A percentile compares a stretch with the other conserved stretches of the same genome.
Conservation (phyloP, 2,113 vertebrate genomes). For the Apistogramma diplotaenia region DNA sequence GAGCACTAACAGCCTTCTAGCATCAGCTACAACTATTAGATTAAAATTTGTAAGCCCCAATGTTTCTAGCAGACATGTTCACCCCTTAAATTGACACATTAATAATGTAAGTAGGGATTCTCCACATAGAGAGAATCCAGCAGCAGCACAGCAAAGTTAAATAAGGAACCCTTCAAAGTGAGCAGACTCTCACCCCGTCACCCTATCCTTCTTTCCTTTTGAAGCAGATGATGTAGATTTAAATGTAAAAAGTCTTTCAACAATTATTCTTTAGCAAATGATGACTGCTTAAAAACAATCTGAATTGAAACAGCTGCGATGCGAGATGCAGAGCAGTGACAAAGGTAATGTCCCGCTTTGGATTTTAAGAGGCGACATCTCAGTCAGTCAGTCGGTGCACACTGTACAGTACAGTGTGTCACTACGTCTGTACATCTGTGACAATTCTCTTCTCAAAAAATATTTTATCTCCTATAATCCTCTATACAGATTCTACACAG, state of each 20-base stretch:
- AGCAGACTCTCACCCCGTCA: neutral
- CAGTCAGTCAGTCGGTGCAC: constrained; percentile 43
- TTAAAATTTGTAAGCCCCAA: neutral
- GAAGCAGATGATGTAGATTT: constrained; percentile 38
- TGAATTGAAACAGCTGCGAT: constrained; percentile 48
- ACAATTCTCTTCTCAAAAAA: constrained; percentile 27
- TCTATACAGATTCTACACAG: constrained; percentile 38
- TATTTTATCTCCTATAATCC: constrained; percentile 17
- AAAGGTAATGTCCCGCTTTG: constrained; percentile 58
- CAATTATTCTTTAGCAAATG: constrained; percentile 8
- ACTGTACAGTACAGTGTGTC: constrained; percentile 6
- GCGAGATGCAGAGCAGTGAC: constrained; percentile 33
- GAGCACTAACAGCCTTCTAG: neutral
- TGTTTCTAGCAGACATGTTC: neutral
- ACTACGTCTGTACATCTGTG: constrained; percentile 23
- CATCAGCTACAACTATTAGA: neutral
- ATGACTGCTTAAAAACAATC: constrained; percentile 6
- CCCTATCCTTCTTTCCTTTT: constrained; percentile 31
- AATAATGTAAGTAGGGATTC: neutral
- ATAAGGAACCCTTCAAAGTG: neutral
- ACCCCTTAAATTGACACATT: neutral
- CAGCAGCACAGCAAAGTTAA: constrained; percentile 1
- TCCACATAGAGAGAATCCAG: neutral
- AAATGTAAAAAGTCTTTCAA: constrained; percentile 27
- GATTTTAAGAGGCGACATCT: constrained; percentile 50